A percentile compares a stretch with the other conserved stretches of the same genome.
These are phyloP conservation scores for Drosophila testacea DNA, from an alignment of 2,888 invertebrate species.

Conservation along the genomic window DNA sequence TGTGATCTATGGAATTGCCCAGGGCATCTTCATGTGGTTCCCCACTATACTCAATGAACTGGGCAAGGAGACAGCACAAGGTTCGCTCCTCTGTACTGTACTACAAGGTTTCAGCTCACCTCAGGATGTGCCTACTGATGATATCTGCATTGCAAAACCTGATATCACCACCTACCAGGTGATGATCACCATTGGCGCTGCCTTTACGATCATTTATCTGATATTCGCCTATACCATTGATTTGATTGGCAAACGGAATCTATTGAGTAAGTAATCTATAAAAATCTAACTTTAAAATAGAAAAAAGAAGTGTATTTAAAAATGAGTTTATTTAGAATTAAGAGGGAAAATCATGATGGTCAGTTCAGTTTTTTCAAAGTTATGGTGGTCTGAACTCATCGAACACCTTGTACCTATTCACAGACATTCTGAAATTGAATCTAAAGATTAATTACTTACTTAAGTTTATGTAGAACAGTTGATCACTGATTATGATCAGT, in stretches of 20 bases:
- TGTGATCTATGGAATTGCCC: constrained; percentile 78
- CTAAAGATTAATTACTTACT: no score
- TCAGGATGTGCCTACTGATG: neutral
- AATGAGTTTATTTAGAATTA: no score
- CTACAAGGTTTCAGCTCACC: constrained; percentile 46
- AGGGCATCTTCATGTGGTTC: constrained; percentile 84
- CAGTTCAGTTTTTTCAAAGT: no score
- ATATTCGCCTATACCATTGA: constrained; percentile 88
- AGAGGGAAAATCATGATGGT: no score
- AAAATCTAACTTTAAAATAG: no score
- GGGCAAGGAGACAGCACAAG: constrained; percentile 78
- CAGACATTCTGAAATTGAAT: no score
- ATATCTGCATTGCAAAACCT: constrained; percentile 86
- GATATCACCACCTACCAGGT: constrained; percentile 88
- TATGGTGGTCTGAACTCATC: no score
- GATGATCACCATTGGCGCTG: constrained; percentile 88
- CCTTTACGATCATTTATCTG: constrained; percentile 88
- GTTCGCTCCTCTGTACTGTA: constrained; percentile 80
- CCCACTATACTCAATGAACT: constrained; percentile 82
- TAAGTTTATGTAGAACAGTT: neutral
- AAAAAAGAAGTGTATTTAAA: no score
- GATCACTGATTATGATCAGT: neutral
- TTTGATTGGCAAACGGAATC: constrained; percentile 87
- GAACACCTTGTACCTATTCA: no score
- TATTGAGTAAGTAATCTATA: constrained; percentile 84